These are phyloP conservation scores for Aphrophora alni DNA, from an alignment of 2,888 invertebrate genomes.

Conservation along the genomic window DNA sequence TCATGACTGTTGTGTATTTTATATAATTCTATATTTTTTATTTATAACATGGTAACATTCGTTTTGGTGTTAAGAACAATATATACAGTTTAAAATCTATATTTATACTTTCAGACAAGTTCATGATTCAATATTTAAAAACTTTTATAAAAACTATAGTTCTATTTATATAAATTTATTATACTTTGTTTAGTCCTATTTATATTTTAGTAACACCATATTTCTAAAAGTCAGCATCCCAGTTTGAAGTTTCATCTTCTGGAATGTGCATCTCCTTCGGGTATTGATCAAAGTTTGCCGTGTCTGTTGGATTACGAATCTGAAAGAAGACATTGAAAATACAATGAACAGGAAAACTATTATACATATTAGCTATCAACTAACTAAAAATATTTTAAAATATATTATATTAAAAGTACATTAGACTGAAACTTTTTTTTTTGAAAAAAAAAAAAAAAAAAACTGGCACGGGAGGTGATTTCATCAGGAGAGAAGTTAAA, in stretches of 20 bases:
- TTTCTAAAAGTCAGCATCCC: constrained; percentile 71
- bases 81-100: not conserved
- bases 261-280: constrained; percentile 70
- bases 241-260: constrained; percentile 71
- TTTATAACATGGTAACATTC: not conserved
- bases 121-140: not conserved
- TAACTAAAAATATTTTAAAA: not conserved
- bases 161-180: not conserved
- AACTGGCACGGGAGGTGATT: too few species aligned
- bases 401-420: not conserved
- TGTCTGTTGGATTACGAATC: constrained; percentile 69
- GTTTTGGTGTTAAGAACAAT: not conserved
- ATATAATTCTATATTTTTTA: not conserved
- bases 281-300: constrained; percentile 71
- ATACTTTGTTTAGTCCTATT: not conserved
- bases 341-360: not conserved
- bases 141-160: not conserved
- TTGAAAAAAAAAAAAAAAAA: too few species aligned
- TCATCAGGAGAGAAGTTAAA: too few species aligned
- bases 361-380: not conserved
- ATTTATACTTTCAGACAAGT: not conserved
- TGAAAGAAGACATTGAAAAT: constrained; percentile 53
- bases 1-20: not conserved
- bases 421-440: too few species aligned
- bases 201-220: not conserved